A percentile compares a stretch with the other conserved stretches of the same genome.
Evolutionary conservation across 2,113 vertebrate species (phyloP).

Genomic region (Microcebus ravelobensis): DNA sequence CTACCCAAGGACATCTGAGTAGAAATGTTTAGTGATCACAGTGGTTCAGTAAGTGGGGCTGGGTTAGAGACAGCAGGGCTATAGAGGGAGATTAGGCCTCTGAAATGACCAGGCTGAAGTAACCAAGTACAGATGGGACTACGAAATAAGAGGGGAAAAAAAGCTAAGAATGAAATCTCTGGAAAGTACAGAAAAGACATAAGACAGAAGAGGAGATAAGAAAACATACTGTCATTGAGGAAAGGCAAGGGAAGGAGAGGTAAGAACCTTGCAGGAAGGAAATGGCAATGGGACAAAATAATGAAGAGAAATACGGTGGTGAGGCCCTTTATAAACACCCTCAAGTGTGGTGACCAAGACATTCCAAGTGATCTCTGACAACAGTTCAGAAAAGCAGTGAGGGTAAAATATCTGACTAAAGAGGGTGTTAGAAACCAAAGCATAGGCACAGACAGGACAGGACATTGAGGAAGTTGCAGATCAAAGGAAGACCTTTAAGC

Average conservation of each 20-base stretch:
- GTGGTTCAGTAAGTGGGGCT: neutral
- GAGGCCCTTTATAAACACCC: neutral
- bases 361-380: neutral
- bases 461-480: neutral
- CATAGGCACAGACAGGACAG: neutral
- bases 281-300: neutral
- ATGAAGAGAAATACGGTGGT: neutral
- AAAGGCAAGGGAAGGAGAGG: neutral
- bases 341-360: neutral
- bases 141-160: neutral
- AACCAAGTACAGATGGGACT: neutral
- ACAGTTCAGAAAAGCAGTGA: neutral
- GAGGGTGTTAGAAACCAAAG: neutral
- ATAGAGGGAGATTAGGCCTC: neutral
- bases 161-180: conserved; percentile 1
- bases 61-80: neutral
- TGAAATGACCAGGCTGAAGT: neutral
- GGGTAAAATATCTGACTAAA: neutral
- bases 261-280: neutral
- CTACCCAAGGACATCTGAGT: neutral
- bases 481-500: neutral
- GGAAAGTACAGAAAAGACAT: conserved; percentile 1
- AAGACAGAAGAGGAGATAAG: neutral
- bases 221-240: neutral
- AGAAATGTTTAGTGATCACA: neutral